Conservation (phyloP, 2,113 vertebrate genomes). For the Corythornis cristatus region DNA sequence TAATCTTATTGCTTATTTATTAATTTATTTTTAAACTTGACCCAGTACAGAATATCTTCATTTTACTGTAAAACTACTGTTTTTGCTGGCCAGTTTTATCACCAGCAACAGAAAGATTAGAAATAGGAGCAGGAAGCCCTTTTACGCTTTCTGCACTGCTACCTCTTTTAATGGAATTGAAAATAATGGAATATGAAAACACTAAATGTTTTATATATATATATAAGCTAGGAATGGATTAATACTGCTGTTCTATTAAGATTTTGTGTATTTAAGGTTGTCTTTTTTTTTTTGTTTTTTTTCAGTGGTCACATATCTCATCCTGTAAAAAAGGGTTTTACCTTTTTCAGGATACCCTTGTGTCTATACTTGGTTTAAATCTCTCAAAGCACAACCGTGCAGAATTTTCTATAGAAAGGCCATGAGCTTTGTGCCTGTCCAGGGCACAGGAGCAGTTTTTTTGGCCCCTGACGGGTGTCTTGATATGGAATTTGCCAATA, state of each 20-base stretch:
- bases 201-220: neutral
- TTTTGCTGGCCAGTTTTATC: neutral
- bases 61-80: neutral
- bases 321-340: neutral
- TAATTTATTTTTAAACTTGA: neutral
- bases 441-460: neutral
- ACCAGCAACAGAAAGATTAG: neutral
- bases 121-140: neutral
- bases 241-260: neutral
- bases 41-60: neutral
- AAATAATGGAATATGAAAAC: neutral
- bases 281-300: neutral
- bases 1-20: neutral
- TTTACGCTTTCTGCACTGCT: neutral
- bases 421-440: neutral
- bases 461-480: accelerated
- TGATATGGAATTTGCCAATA: accelerated
- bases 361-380: neutral
- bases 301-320: neutral
- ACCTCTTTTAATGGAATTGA: neutral
- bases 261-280: neutral
- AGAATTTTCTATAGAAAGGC: neutral
- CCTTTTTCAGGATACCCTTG: neutral
- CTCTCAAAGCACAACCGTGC: accelerated
- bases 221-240: neutral